Conservation (phyloP, 1,140 invertebrate genomes). For the Daktulosphaira vitifoliae region DNA sequence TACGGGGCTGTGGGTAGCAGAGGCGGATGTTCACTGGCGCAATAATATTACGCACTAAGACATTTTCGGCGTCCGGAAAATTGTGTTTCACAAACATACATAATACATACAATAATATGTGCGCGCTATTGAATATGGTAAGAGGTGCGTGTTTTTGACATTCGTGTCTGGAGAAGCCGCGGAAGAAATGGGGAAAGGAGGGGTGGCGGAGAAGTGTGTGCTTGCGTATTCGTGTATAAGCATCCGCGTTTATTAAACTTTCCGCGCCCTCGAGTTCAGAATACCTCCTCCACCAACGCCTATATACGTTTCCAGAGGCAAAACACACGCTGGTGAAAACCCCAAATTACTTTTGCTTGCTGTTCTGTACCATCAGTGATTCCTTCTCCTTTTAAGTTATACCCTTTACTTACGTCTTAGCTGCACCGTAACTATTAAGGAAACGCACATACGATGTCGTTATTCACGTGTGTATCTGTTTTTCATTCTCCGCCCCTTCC, state of each 20-base stretch:
- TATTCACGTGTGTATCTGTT: too few species aligned
- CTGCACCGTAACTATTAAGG: neutral
- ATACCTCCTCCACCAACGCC: neutral
- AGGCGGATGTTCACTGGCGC: neutral
- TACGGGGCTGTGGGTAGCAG: too few species aligned
- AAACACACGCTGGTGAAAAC: neutral
- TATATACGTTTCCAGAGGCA: neutral
- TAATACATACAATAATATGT: neutral
- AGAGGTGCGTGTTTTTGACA: conserved; percentile 27
- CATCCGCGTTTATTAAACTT: conserved; percentile 28
- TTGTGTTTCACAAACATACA: conserved; percentile 15
- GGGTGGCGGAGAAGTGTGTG: neutral
- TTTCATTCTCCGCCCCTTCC: neutral
- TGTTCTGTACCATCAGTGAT: neutral
- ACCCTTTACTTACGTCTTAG: neutral
- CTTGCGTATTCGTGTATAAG: neutral
- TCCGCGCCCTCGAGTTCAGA: conserved; percentile 2
- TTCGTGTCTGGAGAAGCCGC: neutral
- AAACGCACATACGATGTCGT: too few species aligned
- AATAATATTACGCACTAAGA: conserved; percentile 19
- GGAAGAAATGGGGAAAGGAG: neutral
- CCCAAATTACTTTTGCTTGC: conserved; percentile 22
- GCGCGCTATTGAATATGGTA: neutral
- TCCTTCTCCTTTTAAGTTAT: neutral
- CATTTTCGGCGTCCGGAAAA: conserved; percentile 21